These are phyloP conservation scores for Pachycephus smyrnensis DNA, from an alignment of 2,888 invertebrate species.

Conservation along the genomic window DNA sequence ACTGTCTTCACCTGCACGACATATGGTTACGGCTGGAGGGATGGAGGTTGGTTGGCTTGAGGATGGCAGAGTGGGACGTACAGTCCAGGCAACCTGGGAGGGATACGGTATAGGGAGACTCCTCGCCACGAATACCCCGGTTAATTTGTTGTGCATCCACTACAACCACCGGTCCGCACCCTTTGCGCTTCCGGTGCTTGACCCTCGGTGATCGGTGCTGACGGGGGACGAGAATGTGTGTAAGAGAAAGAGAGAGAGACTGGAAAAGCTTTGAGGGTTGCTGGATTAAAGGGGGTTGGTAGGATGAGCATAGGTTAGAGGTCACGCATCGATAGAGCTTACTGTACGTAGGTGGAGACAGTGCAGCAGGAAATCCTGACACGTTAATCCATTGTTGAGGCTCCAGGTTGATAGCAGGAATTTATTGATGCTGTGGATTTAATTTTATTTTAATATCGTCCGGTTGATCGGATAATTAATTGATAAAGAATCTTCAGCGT, in stretches of 20 bases:
- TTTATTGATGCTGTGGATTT: too few relatives aligned
- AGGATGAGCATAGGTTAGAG: constrained; percentile 10
- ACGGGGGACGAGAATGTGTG: constrained; percentile 31
- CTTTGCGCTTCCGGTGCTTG: constrained; percentile 59
- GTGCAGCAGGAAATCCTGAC: background rate
- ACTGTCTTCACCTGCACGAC: constrained; percentile 59
- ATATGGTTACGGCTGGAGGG: constrained; percentile 54
- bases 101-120: background rate
- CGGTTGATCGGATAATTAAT: too few relatives aligned
- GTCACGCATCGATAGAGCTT: constrained; percentile 50
- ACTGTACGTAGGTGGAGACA: background rate
- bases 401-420: too few relatives aligned
- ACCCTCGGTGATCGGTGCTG: constrained; percentile 40
- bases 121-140: constrained; percentile 36
- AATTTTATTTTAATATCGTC: too few relatives aligned
- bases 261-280: background rate
- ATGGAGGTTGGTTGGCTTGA: constrained; percentile 43
- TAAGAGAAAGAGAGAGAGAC: background rate
- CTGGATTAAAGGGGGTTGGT: background rate
- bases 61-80: constrained; percentile 29
- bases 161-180: constrained; percentile 39
- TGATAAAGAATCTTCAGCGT: too few relatives aligned
- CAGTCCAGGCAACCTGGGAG: background rate
- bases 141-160: constrained; percentile 56
- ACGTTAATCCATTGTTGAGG: too few relatives aligned